phyloP scores from a whole-genome alignment of 2,797 vertebrate species.

The Sandelia bainsii region DNA sequence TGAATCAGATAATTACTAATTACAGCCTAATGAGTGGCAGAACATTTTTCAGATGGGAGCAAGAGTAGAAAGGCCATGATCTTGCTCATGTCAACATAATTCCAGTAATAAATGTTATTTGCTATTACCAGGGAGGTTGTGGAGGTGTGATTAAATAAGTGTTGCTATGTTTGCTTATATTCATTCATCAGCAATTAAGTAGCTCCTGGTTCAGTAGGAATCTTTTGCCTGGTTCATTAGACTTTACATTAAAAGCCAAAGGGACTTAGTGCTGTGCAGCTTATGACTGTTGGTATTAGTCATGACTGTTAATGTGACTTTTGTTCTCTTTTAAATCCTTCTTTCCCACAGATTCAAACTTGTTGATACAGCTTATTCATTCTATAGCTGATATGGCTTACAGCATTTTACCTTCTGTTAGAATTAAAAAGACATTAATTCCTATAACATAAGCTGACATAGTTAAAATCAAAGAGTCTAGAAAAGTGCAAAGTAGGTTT shows the following conservation, averaged over 20 bases:
- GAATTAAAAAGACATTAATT: slow-evolving; percentile 42
- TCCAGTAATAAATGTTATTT: slow-evolving; percentile 83
- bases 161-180: slow-evolving; percentile 70
- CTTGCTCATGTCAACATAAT: slow-evolving; percentile 72
- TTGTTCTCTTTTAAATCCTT: slow-evolving; percentile 24
- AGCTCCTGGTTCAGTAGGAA: slow-evolving; percentile 63
- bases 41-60: slow-evolving; percentile 72
- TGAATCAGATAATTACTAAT: slow-evolving; percentile 79
- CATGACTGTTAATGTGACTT: slow-evolving; percentile 45
- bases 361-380: slow-evolving; percentile 32
- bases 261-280: slow-evolving; percentile 56
- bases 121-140: slow-evolving; percentile 57
- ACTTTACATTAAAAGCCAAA: slow-evolving; percentile 70
- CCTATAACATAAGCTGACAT: slow-evolving; percentile 17
- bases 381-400: slow-evolving; percentile 10
- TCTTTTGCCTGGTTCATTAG: slow-evolving; percentile 69
- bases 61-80: slow-evolving; percentile 44
- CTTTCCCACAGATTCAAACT: slow-evolving; percentile 27
- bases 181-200: slow-evolving; percentile 82
- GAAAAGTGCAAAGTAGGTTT: slow-evolving; percentile 33
- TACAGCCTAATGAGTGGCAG: slow-evolving; percentile 65
- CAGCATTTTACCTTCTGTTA: slow-evolving; percentile 9
- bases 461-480: slow-evolving; percentile 35
- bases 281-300: slow-evolving; percentile 65
- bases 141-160: slow-evolving; percentile 73